phyloP scores from a whole-genome alignment of 2,113 vertebrate genomes.

The Sinocyclocheilus anophthalmus region DNA sequence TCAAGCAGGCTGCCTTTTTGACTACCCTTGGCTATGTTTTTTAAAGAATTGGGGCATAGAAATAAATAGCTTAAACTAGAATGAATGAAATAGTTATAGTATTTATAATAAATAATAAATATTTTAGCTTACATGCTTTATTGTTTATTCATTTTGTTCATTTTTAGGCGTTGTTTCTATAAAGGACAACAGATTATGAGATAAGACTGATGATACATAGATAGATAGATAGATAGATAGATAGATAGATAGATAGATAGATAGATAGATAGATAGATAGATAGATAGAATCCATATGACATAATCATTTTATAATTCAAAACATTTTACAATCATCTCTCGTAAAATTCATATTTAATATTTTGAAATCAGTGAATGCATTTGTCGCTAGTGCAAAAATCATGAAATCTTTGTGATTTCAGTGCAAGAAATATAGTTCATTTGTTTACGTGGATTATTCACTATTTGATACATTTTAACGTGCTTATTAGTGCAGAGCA shows the following conservation, averaged over 20 bases:
- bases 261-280: neutral
- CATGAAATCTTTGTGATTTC: neutral
- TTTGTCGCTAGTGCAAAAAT: neutral
- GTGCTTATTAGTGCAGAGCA: neutral
- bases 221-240: neutral
- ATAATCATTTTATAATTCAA: neutral
- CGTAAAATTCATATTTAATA: neutral
- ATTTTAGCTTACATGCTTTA: no score
- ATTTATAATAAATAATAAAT: no score
- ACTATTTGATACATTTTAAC: neutral
- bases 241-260: slow-evolving; percentile 16
- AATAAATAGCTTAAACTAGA: neutral
- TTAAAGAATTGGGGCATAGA: neutral
- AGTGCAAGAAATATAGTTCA: neutral
- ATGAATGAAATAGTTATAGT: neutral
- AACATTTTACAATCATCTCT: neutral
- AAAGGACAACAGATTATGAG: neutral
- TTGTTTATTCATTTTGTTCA: neutral
- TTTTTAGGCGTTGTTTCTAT: neutral
- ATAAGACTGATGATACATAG: neutral
- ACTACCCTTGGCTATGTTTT: neutral
- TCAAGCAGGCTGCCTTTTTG: neutral
- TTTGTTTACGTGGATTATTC: neutral
- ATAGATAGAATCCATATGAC: neutral
- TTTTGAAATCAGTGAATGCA: neutral